Evolutionary conservation across 1,140 invertebrate species (phyloP), one percentile per base, ranked within the genome.

Genomic region (Pseudoatta argentina): DNA sequence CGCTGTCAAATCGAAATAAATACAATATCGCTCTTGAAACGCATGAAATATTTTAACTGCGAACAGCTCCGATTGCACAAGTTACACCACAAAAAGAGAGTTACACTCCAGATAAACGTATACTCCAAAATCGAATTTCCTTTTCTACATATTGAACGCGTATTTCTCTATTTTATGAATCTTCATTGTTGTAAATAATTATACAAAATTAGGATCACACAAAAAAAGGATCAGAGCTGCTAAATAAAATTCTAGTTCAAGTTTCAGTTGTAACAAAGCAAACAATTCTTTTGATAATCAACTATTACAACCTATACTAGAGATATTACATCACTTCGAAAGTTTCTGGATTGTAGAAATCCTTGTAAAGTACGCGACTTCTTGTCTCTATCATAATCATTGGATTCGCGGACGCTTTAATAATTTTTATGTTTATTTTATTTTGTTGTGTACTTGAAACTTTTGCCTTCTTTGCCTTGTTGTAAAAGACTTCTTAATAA

Each of bases 41-140:
- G 34, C 21, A 81, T 51, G 64, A 81, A 79, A 57, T 59, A 81
- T n/a, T 44, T 81, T 39, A 48, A 79, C 27, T 57, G 53, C 21
- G 10, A 27, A 39, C 10, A 18, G n/a, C 30, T 14, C 14, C 30
- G 48, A 79, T 57, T 69, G 18, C 24, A 24, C 27, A 16, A 18
- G 44, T 53, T 57, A 69, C 61, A 4, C 55, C 12, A 24, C 61
- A 44, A 53, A 44, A 69, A 21, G 10, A 57, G 30, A 51, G 21
- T 24, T n/a, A 53, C 14, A 12, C 48, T 8, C 10, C 21, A 30
- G 18, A 67, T 69, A 6, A 24, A 48, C 14, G 7, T 53, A 12
- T 51, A 7, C 14, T 67, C 8, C 2, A 16, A 69, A 57, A 14
- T 71, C 18, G 12, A 57, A 7, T 71, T 39, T 18, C 2, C 21